Evolutionary conservation across 1,140 invertebrate genomes (phyloP).

Genomic region (Drosophila seguyi): DNA sequence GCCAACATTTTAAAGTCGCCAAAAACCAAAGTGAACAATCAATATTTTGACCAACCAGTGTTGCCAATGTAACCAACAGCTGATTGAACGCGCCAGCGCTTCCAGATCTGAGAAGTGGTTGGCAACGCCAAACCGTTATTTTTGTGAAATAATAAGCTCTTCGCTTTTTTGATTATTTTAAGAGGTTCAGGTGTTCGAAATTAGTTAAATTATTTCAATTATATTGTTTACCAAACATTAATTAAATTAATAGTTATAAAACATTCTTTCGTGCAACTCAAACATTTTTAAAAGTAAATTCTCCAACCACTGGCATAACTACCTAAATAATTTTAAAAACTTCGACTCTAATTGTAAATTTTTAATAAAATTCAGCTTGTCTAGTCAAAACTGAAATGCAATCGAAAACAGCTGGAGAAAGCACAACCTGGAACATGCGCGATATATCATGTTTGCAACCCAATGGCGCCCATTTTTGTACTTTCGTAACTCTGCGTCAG

Average conservation of each 20-base stretch:
- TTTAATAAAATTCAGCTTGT: background rate
- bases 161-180: background rate
- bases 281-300: background rate
- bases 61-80: constrained; percentile 26
- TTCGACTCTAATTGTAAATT: too few species aligned
- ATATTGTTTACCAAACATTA: background rate
- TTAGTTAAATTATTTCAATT: background rate
- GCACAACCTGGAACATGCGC: constrained; percentile 9
- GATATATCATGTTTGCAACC: constrained; percentile 11
- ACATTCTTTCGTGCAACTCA: background rate
- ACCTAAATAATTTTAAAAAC: background rate
- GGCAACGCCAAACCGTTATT: constrained; percentile 34
- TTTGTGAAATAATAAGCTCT: background rate
- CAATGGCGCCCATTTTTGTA: constrained; percentile 9
- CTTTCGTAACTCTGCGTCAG: constrained; percentile 8
- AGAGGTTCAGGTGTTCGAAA: background rate
- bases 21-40: constrained; percentile 43
- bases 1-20: constrained; percentile 31
- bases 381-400: background rate
- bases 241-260: background rate
- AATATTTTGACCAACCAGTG: constrained; percentile 41
- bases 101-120: constrained; percentile 12
- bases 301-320: background rate
- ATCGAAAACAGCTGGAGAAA: constrained; percentile 1
- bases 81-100: constrained; percentile 18